A percentile compares a stretch with the other conserved stretches of the same genome.
Evolutionary conservation across 2,113 vertebrate species (phyloP).

Genomic region (Murina feae): DNA sequence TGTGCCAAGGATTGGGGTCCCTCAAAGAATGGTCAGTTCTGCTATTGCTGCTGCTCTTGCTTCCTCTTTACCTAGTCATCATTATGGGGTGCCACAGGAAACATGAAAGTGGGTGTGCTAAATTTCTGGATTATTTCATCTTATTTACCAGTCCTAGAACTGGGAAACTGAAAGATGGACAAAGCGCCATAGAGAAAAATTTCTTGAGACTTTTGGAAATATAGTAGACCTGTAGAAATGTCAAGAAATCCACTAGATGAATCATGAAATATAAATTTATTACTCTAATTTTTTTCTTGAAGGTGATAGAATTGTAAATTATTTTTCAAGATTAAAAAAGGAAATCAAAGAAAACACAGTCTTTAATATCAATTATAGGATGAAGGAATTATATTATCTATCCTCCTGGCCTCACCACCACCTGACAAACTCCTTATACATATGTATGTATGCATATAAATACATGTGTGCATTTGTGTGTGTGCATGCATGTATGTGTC

Average conservation of each 20-base stretch:
- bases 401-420: not conserved
- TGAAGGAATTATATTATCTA: not conserved
- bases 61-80: not conserved
- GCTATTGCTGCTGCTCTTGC: not conserved
- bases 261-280: not conserved
- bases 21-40: not conserved
- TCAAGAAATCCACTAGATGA: not conserved
- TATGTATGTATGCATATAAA: too few species aligned
- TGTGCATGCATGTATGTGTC: not conserved
- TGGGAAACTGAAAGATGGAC: not conserved
- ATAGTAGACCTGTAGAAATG: not conserved
- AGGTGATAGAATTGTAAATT: not conserved
- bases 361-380: not conserved
- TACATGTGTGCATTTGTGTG: not conserved
- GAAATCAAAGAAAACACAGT: not conserved
- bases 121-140: not conserved
- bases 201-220: not conserved
- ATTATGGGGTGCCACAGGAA: not conserved
- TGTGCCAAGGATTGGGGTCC: not conserved
- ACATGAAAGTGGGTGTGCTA: not conserved
- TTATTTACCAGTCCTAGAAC: not conserved
- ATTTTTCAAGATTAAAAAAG: constrained; percentile 14
- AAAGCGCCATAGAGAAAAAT: not conserved
- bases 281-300: not conserved
- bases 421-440: not conserved